phyloP scores from a whole-genome alignment of 2,888 invertebrate species.

The Campoletis raptor region DNA sequence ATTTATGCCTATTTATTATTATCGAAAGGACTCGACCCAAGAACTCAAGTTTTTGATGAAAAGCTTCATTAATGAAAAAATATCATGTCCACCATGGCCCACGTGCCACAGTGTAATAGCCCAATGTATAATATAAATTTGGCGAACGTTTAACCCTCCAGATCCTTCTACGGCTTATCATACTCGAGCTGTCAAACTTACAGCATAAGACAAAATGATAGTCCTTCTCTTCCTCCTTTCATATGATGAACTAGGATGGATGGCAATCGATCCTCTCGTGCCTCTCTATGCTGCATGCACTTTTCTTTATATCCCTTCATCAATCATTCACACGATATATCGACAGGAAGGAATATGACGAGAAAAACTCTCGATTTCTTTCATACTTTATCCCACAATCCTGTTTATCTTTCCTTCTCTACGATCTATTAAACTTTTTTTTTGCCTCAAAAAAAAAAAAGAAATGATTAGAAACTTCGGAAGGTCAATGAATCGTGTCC shows the following conservation, averaged over 20 bases:
- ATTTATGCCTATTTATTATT: no score
- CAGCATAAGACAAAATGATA: constrained; percentile 47
- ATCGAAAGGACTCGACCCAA: background rate
- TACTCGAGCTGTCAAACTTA: constrained; percentile 28
- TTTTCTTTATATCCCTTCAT: constrained; percentile 35
- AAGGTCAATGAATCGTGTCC: background rate
- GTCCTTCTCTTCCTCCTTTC: background rate
- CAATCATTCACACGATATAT: constrained; percentile 54
- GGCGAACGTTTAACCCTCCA: constrained; percentile 55
- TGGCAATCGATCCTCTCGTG: constrained; percentile 44
- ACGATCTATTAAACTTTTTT: background rate
- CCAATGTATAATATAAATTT: constrained; percentile 18
- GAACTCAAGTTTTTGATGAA: no score
- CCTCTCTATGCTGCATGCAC: background rate
- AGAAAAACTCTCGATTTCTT: constrained; percentile 32
- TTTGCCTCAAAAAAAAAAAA: background rate
- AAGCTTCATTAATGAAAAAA: background rate
- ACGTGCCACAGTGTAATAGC: background rate
- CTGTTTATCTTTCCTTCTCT: background rate
- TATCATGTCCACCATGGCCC: background rate
- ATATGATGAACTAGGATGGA: constrained; percentile 12
- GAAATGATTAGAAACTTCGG: background rate
- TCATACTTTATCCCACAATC: background rate
- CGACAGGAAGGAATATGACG: background rate
- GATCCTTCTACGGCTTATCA: constrained; percentile 58